A percentile compares a stretch with the other conserved stretches of the same genome.
phyloP scores from a whole-genome alignment of 2,888 invertebrate genomes.

The Ischnus inquisitorius region DNA sequence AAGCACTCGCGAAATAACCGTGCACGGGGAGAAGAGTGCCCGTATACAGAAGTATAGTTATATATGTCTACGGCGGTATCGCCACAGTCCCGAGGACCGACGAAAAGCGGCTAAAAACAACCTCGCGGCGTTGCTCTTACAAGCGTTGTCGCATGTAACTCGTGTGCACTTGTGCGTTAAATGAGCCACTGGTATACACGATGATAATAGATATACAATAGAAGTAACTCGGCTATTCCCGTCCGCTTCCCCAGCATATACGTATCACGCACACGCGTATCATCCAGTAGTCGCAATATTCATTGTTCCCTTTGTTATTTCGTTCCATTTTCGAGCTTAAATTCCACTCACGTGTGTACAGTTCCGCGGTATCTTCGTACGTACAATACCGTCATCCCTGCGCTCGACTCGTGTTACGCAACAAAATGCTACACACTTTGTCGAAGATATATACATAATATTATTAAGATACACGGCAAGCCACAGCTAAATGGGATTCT shows the following conservation, averaged over 20 bases:
- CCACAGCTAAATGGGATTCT: no score
- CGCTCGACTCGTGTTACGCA: not conserved
- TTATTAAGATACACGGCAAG: no score
- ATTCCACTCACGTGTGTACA: slow-evolving; percentile 57
- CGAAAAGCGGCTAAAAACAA: not conserved
- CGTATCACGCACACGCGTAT: slow-evolving; percentile 47
- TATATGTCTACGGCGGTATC: no score
- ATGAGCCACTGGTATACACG: slow-evolving; percentile 36
- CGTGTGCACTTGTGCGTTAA: slow-evolving; percentile 28
- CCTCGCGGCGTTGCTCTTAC: not conserved
- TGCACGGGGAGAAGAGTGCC: slow-evolving; percentile 73
- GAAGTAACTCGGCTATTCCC: not conserved
- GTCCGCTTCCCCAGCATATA: not conserved
- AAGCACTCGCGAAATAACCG: slow-evolving; percentile 75
- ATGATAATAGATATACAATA: slow-evolving; percentile 36
- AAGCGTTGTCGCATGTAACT: slow-evolving; percentile 19
- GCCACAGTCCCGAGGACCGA: not conserved
- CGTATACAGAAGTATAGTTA: no score
- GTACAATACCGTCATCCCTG: not conserved
- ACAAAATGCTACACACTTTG: no score
- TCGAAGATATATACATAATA: no score
- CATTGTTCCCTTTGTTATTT: slow-evolving; percentile 77
- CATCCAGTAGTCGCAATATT: slow-evolving; percentile 59
- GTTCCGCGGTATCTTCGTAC: not conserved
- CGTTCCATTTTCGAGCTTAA: slow-evolving; percentile 75